Base-by-base conservation (phyloP, 53 echinoderm and acorn worm genomes). In the Stichopus horrens region DNA sequence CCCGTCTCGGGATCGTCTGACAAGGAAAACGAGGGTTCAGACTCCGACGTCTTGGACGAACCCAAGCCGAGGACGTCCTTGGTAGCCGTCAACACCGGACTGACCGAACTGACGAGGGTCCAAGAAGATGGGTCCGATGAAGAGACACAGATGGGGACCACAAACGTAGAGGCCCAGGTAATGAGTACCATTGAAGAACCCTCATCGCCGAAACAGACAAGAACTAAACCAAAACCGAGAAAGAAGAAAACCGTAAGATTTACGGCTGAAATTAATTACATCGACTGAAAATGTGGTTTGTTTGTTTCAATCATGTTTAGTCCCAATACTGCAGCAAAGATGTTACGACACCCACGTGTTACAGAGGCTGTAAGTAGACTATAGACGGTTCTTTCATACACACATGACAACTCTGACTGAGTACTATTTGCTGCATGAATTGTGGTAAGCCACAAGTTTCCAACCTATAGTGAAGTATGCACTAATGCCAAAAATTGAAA, bases 1-100 rank as follows among this genome's bases (percentile, higher is more conserved):
- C 55, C 19, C 5, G 74, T 21, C 4, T 87, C 87, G 9, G 75
- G 55, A 19, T 74, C 74, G 9, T 87, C 87, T 16, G 87, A 87
- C 87, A 87, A 87, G 55, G 87, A 87, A 74, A 87, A 87, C 75
- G 87, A 87, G 55, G 74, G 87, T 4, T 87, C 87, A 6, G 87
- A 87, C 19, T 74, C 87, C 7, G 87, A 87, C 9, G 11, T 87
- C 55, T 87, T 75, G 21, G 75, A 87, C 16, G 74, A 74, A 55
- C 54, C 55, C 1, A 85, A 66, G 53, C 67, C 66, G 8, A 22
- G 85, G 7, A 85, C 85, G 67, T 60, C 85, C 18, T 11, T 85
- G 16, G 85, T 85, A 23, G 85, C 85, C 52, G 85, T 85, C 63
- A 85, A 85, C 85, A 85, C 85, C 7, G 85, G 85, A 6, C 16